phyloP scores from a whole-genome alignment of 2,888 invertebrate species.

The Cantharis nigra region DNA sequence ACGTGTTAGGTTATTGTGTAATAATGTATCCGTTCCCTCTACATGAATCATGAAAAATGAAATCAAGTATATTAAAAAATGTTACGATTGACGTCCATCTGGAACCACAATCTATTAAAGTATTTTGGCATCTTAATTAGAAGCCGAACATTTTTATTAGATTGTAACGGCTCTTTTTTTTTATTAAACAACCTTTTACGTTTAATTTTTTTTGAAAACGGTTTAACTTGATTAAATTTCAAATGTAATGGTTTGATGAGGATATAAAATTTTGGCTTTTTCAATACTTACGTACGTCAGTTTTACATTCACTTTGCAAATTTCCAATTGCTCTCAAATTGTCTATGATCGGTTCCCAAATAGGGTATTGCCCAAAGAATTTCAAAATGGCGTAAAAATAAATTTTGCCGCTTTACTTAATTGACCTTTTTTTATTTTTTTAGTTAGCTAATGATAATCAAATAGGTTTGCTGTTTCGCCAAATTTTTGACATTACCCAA shows the following conservation, averaged over 20 bases:
- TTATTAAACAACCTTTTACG: background rate
- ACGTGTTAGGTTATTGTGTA: slow-evolving; percentile 5
- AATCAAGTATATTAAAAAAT: background rate
- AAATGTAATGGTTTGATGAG: background rate
- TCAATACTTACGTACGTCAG: background rate
- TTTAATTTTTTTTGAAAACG: background rate
- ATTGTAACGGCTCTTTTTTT: background rate
- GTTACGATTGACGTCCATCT: background rate
- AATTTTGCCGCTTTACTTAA: too few species aligned
- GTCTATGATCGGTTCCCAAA: too few species aligned
- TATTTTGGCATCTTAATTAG: background rate
- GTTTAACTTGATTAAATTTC: background rate
- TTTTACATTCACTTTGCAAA: too few species aligned
- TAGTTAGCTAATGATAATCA: too few species aligned
- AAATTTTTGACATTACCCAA: too few species aligned
- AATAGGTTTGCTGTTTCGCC: too few species aligned
- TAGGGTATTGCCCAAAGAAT: too few species aligned
- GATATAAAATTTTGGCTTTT: background rate
- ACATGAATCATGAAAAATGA: background rate
- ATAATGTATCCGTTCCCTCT: slow-evolving; percentile 1
- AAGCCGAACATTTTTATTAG: background rate
- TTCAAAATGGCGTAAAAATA: too few species aligned
- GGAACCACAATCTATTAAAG: background rate
- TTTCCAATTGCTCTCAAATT: too few species aligned
- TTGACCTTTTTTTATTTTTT: too few species aligned